A percentile compares a stretch with the other conserved stretches of the same genome.
Conservation (phyloP, 1,140 invertebrate species). For the Bombus superbus region DNA sequence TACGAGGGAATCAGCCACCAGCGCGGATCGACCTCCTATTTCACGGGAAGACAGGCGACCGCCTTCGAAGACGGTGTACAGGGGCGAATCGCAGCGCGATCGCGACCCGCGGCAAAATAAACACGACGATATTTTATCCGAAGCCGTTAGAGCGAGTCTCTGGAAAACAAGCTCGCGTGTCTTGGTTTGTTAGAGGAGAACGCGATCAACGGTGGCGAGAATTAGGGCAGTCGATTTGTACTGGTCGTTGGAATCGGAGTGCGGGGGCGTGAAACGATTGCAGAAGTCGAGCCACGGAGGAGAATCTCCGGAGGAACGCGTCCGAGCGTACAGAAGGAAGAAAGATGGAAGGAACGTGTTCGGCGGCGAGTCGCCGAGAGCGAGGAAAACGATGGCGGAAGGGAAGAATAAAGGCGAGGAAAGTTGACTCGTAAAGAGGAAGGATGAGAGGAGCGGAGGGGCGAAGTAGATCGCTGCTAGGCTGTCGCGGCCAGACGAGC, state of each 20-base stretch:
- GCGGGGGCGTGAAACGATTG: background rate
- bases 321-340: no score
- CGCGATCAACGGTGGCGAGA: background rate
- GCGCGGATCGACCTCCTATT: conserved; percentile 48
- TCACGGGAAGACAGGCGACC: conserved; percentile 28
- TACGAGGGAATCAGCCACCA: background rate
- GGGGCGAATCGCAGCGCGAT: conserved; percentile 7
- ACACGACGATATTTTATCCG: background rate
- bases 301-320: no score
- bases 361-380: no score
- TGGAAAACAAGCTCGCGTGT: background rate
- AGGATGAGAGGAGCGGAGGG: background rate
- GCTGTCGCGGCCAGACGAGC: conserved; percentile 35
- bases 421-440: no score
- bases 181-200: background rate
- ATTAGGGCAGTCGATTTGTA: background rate
- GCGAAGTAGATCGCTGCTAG: conserved; percentile 7
- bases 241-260: no score
- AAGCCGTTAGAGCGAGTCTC: background rate
- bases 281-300: no score
- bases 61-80: conserved; percentile 15
- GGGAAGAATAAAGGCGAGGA: background rate
- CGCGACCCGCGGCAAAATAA: conserved; percentile 16
- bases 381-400: background rate
- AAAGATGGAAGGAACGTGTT: no score